Percentiles rank a stretch among this genome's conserved stretches.
These are phyloP conservation scores for Caenorhabditis panamensis DNA, from an alignment of 2,888 invertebrate genomes.

Conservation along the genomic window DNA sequence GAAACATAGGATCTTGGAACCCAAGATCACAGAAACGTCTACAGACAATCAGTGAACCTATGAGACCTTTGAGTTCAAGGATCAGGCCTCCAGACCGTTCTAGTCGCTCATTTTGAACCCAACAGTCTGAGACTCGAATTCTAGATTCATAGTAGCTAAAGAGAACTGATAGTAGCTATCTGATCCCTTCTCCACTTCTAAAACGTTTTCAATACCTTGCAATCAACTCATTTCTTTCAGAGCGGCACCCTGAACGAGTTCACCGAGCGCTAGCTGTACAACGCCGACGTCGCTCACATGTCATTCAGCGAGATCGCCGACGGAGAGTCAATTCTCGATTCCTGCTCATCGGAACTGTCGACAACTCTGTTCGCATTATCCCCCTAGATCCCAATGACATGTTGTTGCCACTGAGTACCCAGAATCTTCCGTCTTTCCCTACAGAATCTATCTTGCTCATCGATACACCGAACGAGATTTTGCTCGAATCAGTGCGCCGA, in stretches of 20 bases:
- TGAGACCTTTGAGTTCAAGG: no score
- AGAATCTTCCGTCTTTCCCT: conserved; percentile 97
- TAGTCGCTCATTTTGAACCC: no score
- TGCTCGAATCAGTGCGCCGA: conserved; percentile 96
- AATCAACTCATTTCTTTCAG: no score
- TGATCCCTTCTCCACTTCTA: no score
- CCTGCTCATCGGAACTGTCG: conserved; percentile 85
- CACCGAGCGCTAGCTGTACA: conserved; percentile 94
- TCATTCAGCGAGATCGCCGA: conserved; percentile 94
- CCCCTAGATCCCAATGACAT: conserved; percentile 96
- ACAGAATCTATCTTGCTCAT: conserved; percentile 87
- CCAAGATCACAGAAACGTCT: no score
- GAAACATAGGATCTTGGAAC: no score
- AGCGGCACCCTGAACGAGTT: conserved; percentile 98
- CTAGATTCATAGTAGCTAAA: no score
- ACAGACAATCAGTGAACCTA: no score
- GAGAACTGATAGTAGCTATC: no score
- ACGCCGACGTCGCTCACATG: conserved; percentile 97
- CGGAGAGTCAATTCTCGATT: conserved; percentile 91
- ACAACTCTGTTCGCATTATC: conserved; percentile 96
- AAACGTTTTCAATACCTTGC: no score
- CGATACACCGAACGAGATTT: conserved; percentile 92
- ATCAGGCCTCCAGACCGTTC: no score
- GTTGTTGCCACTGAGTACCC: conserved; percentile 87
- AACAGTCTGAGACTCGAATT: no score